Conservation (phyloP, 2,797 vertebrate genomes). For the Champsocephalus esox region DNA sequence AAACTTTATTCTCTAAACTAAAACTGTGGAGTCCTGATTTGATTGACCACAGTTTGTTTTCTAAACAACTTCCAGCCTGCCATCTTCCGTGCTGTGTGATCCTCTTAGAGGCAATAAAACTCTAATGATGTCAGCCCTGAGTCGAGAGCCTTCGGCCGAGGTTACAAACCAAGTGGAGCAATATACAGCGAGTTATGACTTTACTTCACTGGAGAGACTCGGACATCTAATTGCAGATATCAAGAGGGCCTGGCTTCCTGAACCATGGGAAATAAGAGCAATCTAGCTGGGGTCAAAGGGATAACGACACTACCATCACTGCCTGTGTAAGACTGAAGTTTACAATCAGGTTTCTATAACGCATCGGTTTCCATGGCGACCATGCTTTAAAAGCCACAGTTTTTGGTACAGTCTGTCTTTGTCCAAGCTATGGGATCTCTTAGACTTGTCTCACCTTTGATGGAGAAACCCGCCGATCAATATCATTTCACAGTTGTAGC, state of each 20-base stretch:
- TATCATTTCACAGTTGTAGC: conserved; percentile 18
- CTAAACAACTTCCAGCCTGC: conserved; percentile 10
- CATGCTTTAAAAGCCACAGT: background rate
- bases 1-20: background rate
- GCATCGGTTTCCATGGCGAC: conserved; percentile 33
- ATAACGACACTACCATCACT: conserved; percentile 24
- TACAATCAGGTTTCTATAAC: conserved; percentile 27
- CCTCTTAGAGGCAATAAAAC: conserved; percentile 64
- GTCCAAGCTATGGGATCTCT: conserved; percentile 26
- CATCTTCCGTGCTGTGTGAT: conserved; percentile 16
- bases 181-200: conserved; percentile 66
- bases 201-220: conserved; percentile 50
- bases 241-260: conserved; percentile 48
- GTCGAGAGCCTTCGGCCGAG: conserved; percentile 38
- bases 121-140: conserved; percentile 42
- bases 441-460: conserved; percentile 39
- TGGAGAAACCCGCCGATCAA: conserved; percentile 28
- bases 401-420: conserved; percentile 15
- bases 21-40: conserved; percentile 3
- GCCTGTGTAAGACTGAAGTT: conserved; percentile 22
- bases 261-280: conserved; percentile 74
- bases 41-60: background rate
- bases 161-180: conserved; percentile 58
- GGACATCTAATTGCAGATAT: conserved; percentile 69
- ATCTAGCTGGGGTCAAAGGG: conserved; percentile 64